These are phyloP conservation scores for Sturnus vulgaris DNA, from an alignment of 2,113 vertebrate genomes.

Conservation along the genomic window DNA sequence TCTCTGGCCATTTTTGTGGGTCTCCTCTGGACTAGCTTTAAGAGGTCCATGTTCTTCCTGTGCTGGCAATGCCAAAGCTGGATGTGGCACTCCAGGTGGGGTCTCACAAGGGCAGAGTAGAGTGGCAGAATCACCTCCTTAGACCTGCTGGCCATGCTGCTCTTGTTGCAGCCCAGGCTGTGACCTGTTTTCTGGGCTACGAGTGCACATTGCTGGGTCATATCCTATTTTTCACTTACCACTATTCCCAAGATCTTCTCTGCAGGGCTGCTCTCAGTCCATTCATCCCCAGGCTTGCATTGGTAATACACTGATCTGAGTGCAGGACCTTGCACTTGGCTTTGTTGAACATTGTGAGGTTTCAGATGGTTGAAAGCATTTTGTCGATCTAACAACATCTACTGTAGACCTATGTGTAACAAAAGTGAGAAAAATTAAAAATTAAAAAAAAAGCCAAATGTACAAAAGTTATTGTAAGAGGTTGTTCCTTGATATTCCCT, in stretches of 20 bases:
- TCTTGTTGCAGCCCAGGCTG: not conserved
- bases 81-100: not conserved
- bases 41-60: not conserved
- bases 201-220: not conserved
- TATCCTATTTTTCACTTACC: not conserved
- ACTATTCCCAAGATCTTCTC: not conserved
- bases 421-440: not conserved
- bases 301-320: not conserved
- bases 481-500: not conserved
- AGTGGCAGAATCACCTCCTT: not conserved
- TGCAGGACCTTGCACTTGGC: not conserved
- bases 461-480: not conserved
- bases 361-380: not conserved
- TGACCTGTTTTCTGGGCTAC: not conserved
- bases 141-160: rapidly evolving
- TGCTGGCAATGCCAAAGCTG: not conserved
- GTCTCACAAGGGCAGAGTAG: not conserved
- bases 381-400: not conserved
- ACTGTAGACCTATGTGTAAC: not conserved
- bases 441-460: not conserved
- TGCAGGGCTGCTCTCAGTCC: not conserved
- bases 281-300: not conserved
- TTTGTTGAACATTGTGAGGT: not conserved
- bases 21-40: not conserved
- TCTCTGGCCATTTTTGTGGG: not conserved